These are phyloP conservation scores for Styela clava DNA, from an alignment of 23 tunicate species.

Conservation along the genomic window DNA sequence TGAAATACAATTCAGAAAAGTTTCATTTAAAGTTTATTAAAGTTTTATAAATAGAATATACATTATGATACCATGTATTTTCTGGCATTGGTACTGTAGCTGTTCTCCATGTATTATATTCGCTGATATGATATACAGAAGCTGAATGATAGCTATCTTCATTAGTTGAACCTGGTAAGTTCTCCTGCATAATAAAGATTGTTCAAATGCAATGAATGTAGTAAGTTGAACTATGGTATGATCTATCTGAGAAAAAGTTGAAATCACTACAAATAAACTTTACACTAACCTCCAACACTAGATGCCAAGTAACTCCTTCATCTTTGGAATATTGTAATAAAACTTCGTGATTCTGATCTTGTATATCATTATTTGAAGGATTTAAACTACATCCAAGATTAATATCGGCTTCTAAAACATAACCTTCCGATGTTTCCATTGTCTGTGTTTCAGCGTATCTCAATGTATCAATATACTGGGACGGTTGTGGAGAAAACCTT, in stretches of 20 bases:
- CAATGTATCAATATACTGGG: background rate
- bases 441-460: slow-evolving; percentile 83
- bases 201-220: no score
- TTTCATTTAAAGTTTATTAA: no score
- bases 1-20: no score
- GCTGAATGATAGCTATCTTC: slow-evolving; percentile 38
- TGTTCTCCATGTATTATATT: slow-evolving; percentile 44
- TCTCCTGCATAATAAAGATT: slow-evolving; percentile 32
- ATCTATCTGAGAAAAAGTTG: no score
- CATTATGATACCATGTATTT: slow-evolving; percentile 47
- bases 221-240: no score
- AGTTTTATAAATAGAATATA: background rate
- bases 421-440: slow-evolving; percentile 76
- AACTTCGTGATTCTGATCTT: slow-evolving; percentile 14
- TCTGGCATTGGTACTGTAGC: slow-evolving; percentile 40
- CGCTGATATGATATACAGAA: slow-evolving; percentile 42
- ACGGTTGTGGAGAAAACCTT: slow-evolving; percentile 19
- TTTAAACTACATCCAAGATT: slow-evolving; percentile 49
- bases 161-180: slow-evolving; percentile 33
- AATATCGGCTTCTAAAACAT: slow-evolving; percentile 67
- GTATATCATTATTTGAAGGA: background rate
- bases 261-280: no score
- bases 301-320: slow-evolving; percentile 66
- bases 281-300: slow-evolving; percentile 55
- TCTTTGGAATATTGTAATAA: slow-evolving; percentile 59